Percentiles rank a stretch among this genome's conserved stretches.
Evolutionary conservation across 2,797 vertebrate species (phyloP).

Genomic region (Aselliscus stoliczkanus): DNA sequence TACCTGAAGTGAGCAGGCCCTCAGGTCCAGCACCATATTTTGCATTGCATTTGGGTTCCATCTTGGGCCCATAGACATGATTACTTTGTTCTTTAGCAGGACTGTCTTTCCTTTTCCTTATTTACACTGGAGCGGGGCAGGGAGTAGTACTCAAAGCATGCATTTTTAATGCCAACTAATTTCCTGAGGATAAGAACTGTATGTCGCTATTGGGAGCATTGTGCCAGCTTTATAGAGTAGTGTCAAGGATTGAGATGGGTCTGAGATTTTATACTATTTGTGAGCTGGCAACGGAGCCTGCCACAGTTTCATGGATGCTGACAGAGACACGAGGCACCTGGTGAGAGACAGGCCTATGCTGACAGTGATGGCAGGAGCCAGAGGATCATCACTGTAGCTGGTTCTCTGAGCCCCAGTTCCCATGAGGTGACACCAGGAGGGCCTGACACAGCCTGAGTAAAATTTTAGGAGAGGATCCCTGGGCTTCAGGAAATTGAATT

Average conservation of each 20-base stretch:
- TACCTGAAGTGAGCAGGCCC: not conserved
- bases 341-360: not conserved
- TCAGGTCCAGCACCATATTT: not conserved
- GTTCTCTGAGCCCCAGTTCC: not conserved
- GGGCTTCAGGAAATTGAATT: not conserved
- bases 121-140: not conserved
- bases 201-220: too few species aligned
- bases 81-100: not conserved
- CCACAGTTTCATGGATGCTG: not conserved
- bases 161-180: not conserved
- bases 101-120: not conserved
- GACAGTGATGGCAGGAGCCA: not conserved
- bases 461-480: not conserved
- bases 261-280: not conserved
- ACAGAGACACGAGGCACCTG: accelerated
- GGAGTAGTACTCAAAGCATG: not conserved
- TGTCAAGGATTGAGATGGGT: not conserved
- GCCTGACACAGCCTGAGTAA: not conserved
- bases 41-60: not conserved
- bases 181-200: not conserved
- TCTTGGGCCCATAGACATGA: not conserved
- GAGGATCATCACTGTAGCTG: not conserved
- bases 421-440: too few species aligned
- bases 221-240: not conserved
- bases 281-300: not conserved